These are phyloP conservation scores for Neuroscelio doddi DNA, from an alignment of 2,888 invertebrate species.

Conservation along the genomic window DNA sequence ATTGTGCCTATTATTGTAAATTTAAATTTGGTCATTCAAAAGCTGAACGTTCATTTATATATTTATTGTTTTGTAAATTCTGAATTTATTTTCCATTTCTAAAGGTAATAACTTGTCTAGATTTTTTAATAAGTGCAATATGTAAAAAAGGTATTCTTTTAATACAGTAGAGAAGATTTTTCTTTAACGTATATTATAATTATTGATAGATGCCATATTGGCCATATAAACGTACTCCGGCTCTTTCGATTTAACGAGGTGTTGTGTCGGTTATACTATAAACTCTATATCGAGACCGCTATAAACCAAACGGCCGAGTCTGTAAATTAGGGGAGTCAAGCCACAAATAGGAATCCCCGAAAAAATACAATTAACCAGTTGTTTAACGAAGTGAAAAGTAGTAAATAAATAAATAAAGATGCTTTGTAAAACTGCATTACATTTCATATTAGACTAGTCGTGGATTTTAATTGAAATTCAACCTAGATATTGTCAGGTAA, in stretches of 20 bases:
- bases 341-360: constrained; percentile 60
- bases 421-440: not conserved
- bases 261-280: constrained; percentile 67
- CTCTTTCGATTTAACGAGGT: constrained; percentile 67
- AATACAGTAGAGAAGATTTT: not conserved
- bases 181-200: constrained; percentile 51
- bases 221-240: constrained; percentile 55
- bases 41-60: no score
- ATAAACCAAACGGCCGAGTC: constrained; percentile 67
- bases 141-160: no score
- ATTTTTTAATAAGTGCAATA: no score
- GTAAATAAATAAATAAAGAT: no score
- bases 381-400: constrained; percentile 56
- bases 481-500: no score
- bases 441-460: no score
- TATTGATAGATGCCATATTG: constrained; percentile 50
- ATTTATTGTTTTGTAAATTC: no score
- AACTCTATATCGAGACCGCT: constrained; percentile 63
- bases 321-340: constrained; percentile 61
- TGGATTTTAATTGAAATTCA: no score
- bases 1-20: no score
- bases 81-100: no score
- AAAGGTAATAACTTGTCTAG: no score
- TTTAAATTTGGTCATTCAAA: no score
- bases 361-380: constrained; percentile 69